phyloP scores from a whole-genome alignment of 30 jellyfish, hydroid and myxozoan genomes.

The Aurelia coerulea region DNA sequence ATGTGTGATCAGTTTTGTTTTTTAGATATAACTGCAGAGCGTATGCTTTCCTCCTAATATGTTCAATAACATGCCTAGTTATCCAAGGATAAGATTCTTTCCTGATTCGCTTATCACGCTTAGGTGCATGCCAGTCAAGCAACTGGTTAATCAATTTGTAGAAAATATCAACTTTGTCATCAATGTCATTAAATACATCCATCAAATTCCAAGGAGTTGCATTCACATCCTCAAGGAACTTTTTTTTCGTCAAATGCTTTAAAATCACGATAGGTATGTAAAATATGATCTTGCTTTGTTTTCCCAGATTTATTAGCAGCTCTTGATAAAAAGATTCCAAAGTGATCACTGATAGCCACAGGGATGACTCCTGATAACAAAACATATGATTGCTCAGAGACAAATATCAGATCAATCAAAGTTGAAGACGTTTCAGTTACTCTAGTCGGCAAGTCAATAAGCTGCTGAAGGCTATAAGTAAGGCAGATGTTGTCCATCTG shows the following conservation, averaged over 20 bases:
- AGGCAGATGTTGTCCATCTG: too few relatives aligned
- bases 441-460: too few relatives aligned
- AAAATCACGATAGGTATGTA: constrained; percentile 1
- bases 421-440: too few relatives aligned
- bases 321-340: neutral
- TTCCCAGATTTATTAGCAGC: constrained; percentile 5
- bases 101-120: constrained; percentile 8
- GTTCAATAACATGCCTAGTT: neutral
- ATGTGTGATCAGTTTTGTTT: constrained; percentile 2
- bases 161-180: constrained; percentile 2
- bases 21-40: constrained; percentile 9
- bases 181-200: constrained; percentile 22
- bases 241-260: constrained; percentile 22
- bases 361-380: too few relatives aligned
- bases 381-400: too few relatives aligned
- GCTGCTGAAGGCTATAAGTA: too few relatives aligned
- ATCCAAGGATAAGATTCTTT: constrained; percentile 30
- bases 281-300: constrained; percentile 6
- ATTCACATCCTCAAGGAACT: constrained; percentile 20
- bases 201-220: constrained; percentile 29
- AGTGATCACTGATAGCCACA: neutral
- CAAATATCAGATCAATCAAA: too few relatives aligned
- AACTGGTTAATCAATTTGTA: constrained; percentile 7
- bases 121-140: constrained; percentile 23
- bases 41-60: constrained; percentile 9